phyloP scores from a whole-genome alignment of 2,888 invertebrate species.

The Acanthosepion lycidas region DNA sequence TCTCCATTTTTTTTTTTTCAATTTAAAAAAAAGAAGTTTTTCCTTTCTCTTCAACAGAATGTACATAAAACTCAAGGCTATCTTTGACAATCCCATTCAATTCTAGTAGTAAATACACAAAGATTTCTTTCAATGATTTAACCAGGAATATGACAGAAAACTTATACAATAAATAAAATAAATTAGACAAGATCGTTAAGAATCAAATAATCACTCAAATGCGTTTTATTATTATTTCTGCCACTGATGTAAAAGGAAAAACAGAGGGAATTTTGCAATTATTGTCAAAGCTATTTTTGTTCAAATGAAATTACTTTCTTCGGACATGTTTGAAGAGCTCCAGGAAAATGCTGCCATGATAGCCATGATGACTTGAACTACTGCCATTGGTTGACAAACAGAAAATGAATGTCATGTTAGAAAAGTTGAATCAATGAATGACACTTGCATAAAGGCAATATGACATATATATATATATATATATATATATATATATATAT shows the following conservation, averaged over 20 bases:
- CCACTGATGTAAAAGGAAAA: neutral
- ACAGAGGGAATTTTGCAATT: constrained; percentile 20
- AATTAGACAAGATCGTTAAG: neutral
- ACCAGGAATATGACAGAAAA: neutral
- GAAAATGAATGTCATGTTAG: constrained; percentile 4
- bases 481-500: too few relatives aligned
- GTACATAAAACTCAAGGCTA: constrained; percentile 33
- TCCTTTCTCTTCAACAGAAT: neutral
- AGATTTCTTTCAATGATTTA: neutral
- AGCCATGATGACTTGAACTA: too few relatives aligned
- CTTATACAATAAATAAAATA: neutral
- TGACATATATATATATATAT: neutral
- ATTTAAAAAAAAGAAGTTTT: neutral
- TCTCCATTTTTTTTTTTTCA: neutral
- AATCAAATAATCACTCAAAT: neutral
- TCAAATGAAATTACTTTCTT: constrained; percentile 33
- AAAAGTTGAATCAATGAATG: constrained; percentile 8
- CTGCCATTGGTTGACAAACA: neutral
- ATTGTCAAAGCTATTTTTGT: neutral
- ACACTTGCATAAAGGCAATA: neutral
- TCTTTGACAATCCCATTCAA: constrained; percentile 8
- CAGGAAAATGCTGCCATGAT: neutral
- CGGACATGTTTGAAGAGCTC: neutral
- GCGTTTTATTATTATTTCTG: neutral
- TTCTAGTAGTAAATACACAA: neutral